These are phyloP conservation scores for Aporophyla lueneburgensis DNA, from an alignment of 2,888 invertebrate genomes.

Conservation along the genomic window DNA sequence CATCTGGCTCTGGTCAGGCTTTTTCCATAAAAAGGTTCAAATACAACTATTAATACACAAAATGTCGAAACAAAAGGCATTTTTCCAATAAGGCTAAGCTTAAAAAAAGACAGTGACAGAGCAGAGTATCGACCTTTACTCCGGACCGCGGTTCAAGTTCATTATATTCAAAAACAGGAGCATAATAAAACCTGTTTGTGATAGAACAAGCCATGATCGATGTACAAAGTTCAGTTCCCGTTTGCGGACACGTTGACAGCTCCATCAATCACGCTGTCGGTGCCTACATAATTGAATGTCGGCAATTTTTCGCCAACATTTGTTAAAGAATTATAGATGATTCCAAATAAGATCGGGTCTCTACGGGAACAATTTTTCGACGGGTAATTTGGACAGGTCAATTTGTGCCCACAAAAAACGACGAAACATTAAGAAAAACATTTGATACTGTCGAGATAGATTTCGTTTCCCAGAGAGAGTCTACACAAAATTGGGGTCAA, in stretches of 20 bases:
- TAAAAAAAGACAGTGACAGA: not conserved
- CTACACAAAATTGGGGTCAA: constrained; percentile 54
- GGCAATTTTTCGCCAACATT: constrained; percentile 64
- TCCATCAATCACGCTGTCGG: constrained; percentile 64
- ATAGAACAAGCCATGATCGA: constrained; percentile 67
- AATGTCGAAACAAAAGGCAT: constrained; percentile 3
- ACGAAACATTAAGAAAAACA: constrained; percentile 29
- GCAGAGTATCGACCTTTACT: constrained; percentile 11
- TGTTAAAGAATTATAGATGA: constrained; percentile 65
- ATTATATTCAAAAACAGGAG: constrained; percentile 59
- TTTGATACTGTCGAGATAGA: constrained; percentile 13
- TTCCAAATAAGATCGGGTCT: constrained; percentile 45
- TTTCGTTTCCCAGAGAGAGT: constrained; percentile 27
- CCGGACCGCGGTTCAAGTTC: constrained; percentile 46
- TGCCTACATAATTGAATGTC: constrained; percentile 69
- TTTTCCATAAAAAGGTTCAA: too few species aligned
- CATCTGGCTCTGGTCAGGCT: not conserved
- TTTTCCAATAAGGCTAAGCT: too few species aligned
- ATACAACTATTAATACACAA: too few species aligned
- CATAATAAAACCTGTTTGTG: constrained; percentile 61
- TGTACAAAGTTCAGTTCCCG: constrained; percentile 66
- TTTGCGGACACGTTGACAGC: constrained; percentile 63
- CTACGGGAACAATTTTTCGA: constrained; percentile 33
- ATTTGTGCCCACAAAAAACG: constrained; percentile 14
- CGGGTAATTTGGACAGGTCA: constrained; percentile 5